Evolutionary conservation across 2,113 vertebrate genomes (phyloP).

Genomic region (Apus apus): DNA sequence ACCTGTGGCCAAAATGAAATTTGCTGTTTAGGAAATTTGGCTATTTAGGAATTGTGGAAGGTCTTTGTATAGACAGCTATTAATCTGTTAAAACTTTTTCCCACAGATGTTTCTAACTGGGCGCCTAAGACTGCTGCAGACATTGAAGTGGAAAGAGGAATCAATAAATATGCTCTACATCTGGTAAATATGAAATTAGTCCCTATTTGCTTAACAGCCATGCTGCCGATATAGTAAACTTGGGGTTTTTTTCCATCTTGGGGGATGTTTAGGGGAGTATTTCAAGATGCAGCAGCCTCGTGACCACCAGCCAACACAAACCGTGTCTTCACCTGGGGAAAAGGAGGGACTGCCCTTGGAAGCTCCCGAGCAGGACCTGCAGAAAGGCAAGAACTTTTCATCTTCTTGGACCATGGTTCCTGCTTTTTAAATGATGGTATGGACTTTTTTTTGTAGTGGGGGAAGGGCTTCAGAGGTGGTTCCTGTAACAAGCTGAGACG

Average conservation of each 20-base stretch:
- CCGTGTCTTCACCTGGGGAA: background rate
- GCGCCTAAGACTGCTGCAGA: too few species aligned
- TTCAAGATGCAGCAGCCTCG: constrained; percentile 66
- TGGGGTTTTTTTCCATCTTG: background rate
- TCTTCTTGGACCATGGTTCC: background rate
- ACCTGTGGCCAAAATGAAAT: too few species aligned
- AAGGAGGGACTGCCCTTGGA: constrained; percentile 53
- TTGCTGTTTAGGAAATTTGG: too few species aligned
- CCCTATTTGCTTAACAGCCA: background rate
- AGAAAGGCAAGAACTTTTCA: constrained; percentile 70
- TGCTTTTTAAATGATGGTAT: background rate
- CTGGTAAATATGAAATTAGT: constrained; percentile 65
- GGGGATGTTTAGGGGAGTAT: constrained; percentile 70
- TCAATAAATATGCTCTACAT: too few species aligned
- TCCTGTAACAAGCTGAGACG: too few species aligned
- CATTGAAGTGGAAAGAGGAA: too few species aligned
- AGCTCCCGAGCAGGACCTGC: constrained; percentile 40
- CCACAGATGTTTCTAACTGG: too few species aligned
- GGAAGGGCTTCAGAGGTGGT: too few species aligned
- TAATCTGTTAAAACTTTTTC: too few species aligned
- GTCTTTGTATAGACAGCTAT: too few species aligned
- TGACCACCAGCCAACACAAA: constrained; percentile 1
- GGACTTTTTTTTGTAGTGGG: too few species aligned
- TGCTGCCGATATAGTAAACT: background rate
- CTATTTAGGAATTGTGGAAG: too few species aligned